Conservation (phyloP, 2,797 vertebrate genomes). For the Lacerta agilis region DNA sequence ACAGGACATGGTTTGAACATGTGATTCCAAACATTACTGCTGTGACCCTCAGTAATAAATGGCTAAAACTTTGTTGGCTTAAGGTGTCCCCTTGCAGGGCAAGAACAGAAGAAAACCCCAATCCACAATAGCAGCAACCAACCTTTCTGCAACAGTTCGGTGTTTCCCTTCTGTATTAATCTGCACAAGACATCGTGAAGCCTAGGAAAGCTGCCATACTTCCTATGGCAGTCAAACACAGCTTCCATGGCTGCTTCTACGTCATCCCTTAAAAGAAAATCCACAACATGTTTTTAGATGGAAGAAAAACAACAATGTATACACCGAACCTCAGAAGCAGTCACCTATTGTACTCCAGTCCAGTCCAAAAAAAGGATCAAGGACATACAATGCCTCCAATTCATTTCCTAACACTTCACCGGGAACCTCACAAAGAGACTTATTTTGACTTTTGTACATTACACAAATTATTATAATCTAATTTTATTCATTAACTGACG, state of each 20-base stretch:
- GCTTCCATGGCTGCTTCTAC: slow-evolving; percentile 83
- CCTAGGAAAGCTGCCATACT: slow-evolving; percentile 82
- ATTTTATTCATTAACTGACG: not conserved
- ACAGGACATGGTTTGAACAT: not conserved
- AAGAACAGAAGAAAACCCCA: slow-evolving; percentile 14
- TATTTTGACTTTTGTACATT: not conserved
- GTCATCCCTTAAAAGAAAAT: slow-evolving; percentile 82
- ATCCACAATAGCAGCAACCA: slow-evolving; percentile 21
- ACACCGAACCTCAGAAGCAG: not conserved
- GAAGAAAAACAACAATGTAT: slow-evolving; percentile 17
- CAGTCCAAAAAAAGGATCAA: not conserved
- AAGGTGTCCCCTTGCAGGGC: not conserved
- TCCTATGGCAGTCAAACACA: slow-evolving; percentile 78
- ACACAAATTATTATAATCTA: not conserved
- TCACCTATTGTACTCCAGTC: not conserved
- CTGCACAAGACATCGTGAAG: slow-evolving; percentile 86
- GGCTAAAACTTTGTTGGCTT: not conserved
- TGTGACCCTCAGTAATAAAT: not conserved
- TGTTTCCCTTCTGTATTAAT: slow-evolving; percentile 89
- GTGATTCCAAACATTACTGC: not conserved
- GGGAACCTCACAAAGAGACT: not conserved
- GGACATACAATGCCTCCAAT: not conserved
- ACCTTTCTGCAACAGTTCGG: slow-evolving; percentile 92
- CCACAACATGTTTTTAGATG: slow-evolving; percentile 45
- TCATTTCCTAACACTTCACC: not conserved